A percentile compares a stretch with the other conserved stretches of the same genome.
phyloP scores from a whole-genome alignment of 53 echinoderm and acorn worm species.

The Echinometra lucunter region DNA sequence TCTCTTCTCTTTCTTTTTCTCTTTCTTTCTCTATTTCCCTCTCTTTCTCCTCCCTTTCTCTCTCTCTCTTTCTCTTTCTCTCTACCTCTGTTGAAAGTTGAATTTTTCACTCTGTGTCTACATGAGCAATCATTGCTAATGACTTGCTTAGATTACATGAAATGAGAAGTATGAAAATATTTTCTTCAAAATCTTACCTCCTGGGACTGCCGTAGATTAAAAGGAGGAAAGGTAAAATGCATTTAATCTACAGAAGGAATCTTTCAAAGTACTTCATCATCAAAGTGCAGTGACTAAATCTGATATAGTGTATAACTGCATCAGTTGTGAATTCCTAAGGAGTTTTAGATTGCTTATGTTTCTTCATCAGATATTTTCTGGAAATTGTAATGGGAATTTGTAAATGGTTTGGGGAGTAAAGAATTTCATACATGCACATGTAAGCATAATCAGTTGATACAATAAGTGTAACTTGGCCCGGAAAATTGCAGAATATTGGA shows the following conservation, averaged over 20 bases:
- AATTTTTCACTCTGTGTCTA: too few relatives aligned
- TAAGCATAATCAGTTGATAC: not conserved
- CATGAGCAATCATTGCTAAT: constrained; percentile 9
- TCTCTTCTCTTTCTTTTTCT: too few relatives aligned
- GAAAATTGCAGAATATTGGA: not conserved
- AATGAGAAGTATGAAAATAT: not conserved
- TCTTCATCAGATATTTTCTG: not conserved
- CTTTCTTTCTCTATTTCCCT: not conserved
- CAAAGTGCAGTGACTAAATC: constrained; percentile 20
- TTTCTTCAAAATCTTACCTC: not conserved
- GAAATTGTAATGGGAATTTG: not conserved
- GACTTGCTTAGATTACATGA: constrained; percentile 28
- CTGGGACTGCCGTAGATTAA: not conserved
- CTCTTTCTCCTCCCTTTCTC: constrained; percentile 5
- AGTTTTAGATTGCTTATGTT: not conserved
- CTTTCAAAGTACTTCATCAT: not conserved
- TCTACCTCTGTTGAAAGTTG: not conserved
- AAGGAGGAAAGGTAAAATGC: not conserved
- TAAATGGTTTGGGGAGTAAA: not conserved
- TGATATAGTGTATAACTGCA: not conserved
- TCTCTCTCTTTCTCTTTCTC: not conserved
- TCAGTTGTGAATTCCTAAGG: not conserved
- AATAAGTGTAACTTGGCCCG: not conserved
- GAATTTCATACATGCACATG: not conserved
- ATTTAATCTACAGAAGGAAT: not conserved